Conservation (phyloP, 2,888 invertebrate genomes). For the Byasa hedistus region DNA sequence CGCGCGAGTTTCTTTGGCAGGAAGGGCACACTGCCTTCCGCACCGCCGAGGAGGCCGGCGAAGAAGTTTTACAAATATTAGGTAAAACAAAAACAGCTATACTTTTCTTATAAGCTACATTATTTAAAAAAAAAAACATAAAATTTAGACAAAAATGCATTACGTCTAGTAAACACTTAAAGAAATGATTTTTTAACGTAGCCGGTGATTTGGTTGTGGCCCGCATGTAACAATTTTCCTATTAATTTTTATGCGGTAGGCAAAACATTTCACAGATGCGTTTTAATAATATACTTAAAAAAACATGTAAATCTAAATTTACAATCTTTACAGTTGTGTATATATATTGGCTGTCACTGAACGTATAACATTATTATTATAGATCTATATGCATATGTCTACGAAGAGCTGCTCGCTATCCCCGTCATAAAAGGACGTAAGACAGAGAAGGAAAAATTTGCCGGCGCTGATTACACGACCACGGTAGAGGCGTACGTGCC, state of each 20-base stretch:
- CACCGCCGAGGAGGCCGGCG: conserved; percentile 88
- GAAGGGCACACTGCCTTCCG: conserved; percentile 99
- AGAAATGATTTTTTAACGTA: too few species aligned
- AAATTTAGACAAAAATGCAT: too few species aligned
- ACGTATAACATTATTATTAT: not conserved
- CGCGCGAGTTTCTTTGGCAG: conserved; percentile 99
- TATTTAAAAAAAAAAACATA: too few species aligned
- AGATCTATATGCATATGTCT: conserved; percentile 94
- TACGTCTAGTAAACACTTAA: not conserved
- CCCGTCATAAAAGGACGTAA: conserved; percentile 97
- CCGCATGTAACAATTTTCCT: too few species aligned
- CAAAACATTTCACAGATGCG: too few species aligned
- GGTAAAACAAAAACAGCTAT: conserved; percentile 53
- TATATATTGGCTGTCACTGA: too few species aligned
- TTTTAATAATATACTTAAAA: too few species aligned
- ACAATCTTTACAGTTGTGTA: too few species aligned
- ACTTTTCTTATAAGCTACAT: too few species aligned
- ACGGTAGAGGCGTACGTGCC: conserved; percentile 98
- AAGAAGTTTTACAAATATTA: conserved; percentile 90
- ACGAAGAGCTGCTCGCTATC: conserved; percentile 92
- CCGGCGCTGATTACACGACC: conserved; percentile 97
- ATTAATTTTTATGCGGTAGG: too few species aligned
- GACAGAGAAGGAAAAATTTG: conserved; percentile 99
- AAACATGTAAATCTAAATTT: too few species aligned
- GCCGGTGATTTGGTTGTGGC: too few species aligned